Evolutionary conservation across 2,113 vertebrate species (phyloP).

Genomic region (Bujurquina vittata): DNA sequence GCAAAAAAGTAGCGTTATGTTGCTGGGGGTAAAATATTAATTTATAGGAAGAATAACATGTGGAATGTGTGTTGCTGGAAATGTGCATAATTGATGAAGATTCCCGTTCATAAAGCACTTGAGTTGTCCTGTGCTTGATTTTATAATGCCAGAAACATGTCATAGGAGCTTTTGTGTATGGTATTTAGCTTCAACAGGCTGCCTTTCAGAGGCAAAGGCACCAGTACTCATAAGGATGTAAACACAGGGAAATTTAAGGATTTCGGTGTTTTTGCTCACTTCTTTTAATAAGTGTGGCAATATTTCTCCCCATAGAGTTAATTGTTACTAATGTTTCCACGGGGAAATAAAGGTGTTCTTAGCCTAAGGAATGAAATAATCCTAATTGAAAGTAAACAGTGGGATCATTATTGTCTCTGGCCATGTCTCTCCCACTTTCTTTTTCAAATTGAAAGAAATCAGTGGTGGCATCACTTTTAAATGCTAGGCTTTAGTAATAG

Average conservation of each 20-base stretch:
- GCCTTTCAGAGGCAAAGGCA: background rate
- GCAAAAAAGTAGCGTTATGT: conserved; percentile 21
- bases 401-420: conserved; percentile 49
- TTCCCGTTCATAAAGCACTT: conserved; percentile 71
- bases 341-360: conserved; percentile 59
- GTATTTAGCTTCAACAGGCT: background rate
- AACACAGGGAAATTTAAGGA: background rate
- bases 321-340: conserved; percentile 42
- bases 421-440: conserved; percentile 26
- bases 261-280: conserved; percentile 5
- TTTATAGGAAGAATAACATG: conserved; percentile 72
- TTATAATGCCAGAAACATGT: conserved; percentile 56
- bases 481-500: conserved; percentile 15
- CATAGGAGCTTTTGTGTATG: conserved; percentile 17
- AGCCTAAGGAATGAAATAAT: conserved; percentile 55
- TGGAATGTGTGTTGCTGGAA: conserved; percentile 67
- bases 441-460: conserved; percentile 47
- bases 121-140: conserved; percentile 58
- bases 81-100: conserved; percentile 76
- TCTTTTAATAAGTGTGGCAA: conserved; percentile 9
- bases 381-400: conserved; percentile 65
- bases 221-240: background rate
- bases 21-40: conserved; percentile 76
- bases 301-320: conserved; percentile 10
- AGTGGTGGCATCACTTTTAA: conserved; percentile 28